These are phyloP conservation scores for Phragmatobia fuliginosa DNA, from an alignment of 2,888 invertebrate genomes.

Conservation along the genomic window DNA sequence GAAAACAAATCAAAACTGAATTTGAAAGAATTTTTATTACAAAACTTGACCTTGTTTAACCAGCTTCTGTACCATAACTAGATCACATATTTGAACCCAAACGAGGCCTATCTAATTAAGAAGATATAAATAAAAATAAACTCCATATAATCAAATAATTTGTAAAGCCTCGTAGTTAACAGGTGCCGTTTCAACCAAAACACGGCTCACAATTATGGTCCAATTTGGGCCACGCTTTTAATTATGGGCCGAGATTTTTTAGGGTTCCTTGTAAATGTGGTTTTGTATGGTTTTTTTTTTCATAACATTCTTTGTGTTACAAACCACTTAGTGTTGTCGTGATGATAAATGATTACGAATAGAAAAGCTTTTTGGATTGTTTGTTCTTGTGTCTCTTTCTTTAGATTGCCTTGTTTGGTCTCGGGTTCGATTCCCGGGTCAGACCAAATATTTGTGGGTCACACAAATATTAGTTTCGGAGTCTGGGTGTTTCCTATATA, in stretches of 20 bases:
- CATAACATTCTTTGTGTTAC: neutral
- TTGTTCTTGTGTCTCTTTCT: neutral
- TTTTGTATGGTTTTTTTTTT: neutral
- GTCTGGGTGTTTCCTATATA: too few species aligned
- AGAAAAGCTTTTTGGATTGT: neutral
- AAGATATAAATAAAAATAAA: constrained; percentile 16
- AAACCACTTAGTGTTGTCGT: neutral
- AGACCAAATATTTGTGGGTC: too few species aligned
- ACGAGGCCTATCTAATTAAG: constrained; percentile 11
- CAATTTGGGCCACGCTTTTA: constrained; percentile 31
- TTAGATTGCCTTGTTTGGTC: too few species aligned
- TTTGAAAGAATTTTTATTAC: too few species aligned
- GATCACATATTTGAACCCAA: neutral
- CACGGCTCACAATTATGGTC: constrained; percentile 36
- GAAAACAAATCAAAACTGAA: too few species aligned
- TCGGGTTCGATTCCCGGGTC: too few species aligned
- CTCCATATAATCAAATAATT: constrained; percentile 37
- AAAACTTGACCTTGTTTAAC: neutral
- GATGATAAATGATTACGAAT: neutral
- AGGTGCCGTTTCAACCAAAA: constrained; percentile 22
- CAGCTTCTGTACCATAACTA: constrained; percentile 6
- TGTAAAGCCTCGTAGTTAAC: constrained; percentile 29
- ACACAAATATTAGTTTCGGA: too few species aligned
- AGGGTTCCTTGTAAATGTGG: neutral
- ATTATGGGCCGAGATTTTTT: constrained; percentile 11